Evolutionary conservation across 2,797 vertebrate genomes (phyloP).

Genomic region (Huso huso): DNA sequence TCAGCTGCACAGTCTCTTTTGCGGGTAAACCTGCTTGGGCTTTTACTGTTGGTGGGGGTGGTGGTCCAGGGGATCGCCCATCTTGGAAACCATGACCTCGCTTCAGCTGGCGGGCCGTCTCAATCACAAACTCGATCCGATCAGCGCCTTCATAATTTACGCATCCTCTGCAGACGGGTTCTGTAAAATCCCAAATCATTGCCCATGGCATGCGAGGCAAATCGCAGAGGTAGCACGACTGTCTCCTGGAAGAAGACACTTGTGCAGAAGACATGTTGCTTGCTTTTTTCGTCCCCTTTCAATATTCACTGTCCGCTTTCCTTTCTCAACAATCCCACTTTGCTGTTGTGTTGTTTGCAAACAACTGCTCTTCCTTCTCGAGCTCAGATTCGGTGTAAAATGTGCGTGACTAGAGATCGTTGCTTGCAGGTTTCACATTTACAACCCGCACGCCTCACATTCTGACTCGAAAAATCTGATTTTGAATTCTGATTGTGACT

Average conservation of each 20-base stretch:
- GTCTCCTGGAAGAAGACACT: conserved; percentile 81
- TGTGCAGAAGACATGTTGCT: conserved; percentile 82
- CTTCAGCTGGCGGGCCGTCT: conserved; percentile 83
- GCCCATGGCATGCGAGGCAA: conserved; percentile 95
- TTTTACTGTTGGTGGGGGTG: conserved; percentile 52
- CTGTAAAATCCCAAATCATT: conserved; percentile 95
- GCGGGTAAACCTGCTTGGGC: conserved; percentile 36
- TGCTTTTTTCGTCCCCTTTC: conserved; percentile 35
- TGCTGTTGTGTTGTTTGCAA: conserved; percentile 18
- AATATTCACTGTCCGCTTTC: conserved; percentile 20
- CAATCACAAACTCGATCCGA: conserved; percentile 87
- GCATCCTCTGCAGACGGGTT: conserved; percentile 88
- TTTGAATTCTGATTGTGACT: conserved; percentile 63
- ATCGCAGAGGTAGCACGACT: conserved; percentile 92
- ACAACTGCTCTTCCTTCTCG: conserved; percentile 19
- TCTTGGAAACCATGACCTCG: conserved; percentile 84
- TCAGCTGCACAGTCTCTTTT: conserved; percentile 61
- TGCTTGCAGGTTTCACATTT: conserved; percentile 18
- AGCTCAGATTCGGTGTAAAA: conserved; percentile 13
- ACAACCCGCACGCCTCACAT: conserved; percentile 38
- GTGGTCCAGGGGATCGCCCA: conserved; percentile 71
- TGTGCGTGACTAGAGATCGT: conserved; percentile 24
- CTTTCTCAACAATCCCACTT: conserved; percentile 17
- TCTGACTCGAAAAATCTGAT: conserved; percentile 43
- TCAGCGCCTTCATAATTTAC: conserved; percentile 94